These are phyloP conservation scores for Crypturellus tataupa DNA, from an alignment of 2,797 vertebrate genomes.

Conservation along the genomic window DNA sequence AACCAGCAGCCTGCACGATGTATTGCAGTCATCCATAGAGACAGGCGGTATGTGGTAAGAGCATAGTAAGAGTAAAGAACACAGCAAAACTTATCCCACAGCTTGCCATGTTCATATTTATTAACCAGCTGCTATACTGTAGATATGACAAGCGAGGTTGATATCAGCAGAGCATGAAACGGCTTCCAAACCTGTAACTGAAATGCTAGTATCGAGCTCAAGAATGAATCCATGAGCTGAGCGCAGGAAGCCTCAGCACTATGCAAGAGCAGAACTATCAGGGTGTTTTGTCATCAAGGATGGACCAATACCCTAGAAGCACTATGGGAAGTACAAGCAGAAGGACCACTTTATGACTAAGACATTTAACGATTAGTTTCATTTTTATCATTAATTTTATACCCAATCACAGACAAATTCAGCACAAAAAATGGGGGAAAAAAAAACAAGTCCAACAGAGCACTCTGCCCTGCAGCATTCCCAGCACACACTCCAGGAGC, in stretches of 20 bases:
- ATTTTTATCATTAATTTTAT: not conserved
- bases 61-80: not conserved
- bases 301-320: not conserved
- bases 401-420: not conserved
- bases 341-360: not conserved
- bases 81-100: not conserved
- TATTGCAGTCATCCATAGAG: not conserved
- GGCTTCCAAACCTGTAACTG: not conserved
- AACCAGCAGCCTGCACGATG: not conserved
- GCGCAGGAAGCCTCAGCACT: not conserved
- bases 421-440: not conserved
- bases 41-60: not conserved
- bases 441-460: not conserved
- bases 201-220: not conserved
- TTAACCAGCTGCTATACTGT: not conserved
- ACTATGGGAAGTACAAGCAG: not conserved
- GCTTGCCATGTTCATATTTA: not conserved
- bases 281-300: conserved; percentile 5
- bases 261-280: not conserved
- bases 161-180: not conserved
- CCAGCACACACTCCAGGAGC: not conserved
- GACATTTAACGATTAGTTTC: not conserved
- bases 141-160: not conserved
- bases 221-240: not conserved
- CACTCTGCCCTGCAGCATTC: not conserved